Evolutionary conservation across 2,797 vertebrate species (phyloP).

Genomic region (Anguilla obscura): DNA sequence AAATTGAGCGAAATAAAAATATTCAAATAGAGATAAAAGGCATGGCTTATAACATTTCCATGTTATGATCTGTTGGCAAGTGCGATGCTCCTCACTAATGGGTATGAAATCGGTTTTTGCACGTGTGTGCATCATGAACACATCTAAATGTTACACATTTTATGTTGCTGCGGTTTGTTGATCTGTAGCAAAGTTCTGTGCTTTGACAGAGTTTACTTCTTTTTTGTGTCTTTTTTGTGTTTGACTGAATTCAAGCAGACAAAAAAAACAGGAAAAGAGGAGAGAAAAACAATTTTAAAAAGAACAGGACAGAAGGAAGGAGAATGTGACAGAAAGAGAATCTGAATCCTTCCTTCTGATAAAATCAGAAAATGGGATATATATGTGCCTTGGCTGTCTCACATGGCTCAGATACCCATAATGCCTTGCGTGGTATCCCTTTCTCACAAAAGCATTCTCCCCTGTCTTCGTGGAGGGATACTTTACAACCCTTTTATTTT

Average conservation of each 20-base stretch:
- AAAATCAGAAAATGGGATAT: constrained; percentile 74
- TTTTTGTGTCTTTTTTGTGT: background rate
- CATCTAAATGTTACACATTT: too few species aligned
- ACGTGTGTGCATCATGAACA: too few species aligned
- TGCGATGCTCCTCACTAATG: background rate
- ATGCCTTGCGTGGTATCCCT: background rate
- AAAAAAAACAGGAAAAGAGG: background rate
- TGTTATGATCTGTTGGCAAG: background rate
- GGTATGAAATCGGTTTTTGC: too few species aligned
- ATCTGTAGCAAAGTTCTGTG: background rate
- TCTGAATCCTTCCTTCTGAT: constrained; percentile 75
- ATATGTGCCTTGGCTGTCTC: constrained; percentile 78
- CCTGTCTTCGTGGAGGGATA: background rate
- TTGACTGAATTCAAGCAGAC: background rate
- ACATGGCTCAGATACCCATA: constrained; percentile 54
- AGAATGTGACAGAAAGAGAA: constrained; percentile 31
- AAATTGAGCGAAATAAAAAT: background rate
- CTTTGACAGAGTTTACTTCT: background rate
- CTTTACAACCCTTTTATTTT: background rate
- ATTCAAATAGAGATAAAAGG: background rate
- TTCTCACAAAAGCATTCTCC: background rate
- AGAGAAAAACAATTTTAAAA: background rate
- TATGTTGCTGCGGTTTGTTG: too few species aligned
- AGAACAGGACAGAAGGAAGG: background rate
- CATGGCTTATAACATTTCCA: background rate